Percentiles rank a stretch among this genome's conserved stretches.
Conservation (phyloP, 2,797 vertebrate genomes). For the Eurystomus glaucurus region DNA sequence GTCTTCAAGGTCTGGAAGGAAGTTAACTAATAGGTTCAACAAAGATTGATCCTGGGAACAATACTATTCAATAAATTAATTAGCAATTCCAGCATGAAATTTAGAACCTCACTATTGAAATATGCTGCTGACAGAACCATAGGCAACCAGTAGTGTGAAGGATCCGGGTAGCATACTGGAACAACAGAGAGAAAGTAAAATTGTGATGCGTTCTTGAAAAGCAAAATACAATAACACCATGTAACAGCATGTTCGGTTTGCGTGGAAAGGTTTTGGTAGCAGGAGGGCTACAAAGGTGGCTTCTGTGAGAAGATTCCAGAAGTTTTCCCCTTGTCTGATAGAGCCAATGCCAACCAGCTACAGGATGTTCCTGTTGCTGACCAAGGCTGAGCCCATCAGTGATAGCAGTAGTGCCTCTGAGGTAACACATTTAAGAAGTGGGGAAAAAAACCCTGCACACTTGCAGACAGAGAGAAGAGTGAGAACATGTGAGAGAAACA, state of each 20-base stretch:
- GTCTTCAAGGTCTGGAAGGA: background rate
- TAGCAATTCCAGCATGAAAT: background rate
- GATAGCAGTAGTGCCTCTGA: background rate
- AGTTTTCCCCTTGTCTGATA: background rate
- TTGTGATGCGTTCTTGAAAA: background rate
- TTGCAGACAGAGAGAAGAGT: background rate
- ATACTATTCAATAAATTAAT: background rate
- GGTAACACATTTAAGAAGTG: background rate
- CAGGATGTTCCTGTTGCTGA: too few relatives aligned
- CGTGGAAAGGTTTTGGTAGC: background rate
- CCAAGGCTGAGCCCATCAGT: background rate
- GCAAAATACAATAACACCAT: background rate
- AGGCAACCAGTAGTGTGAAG: background rate
- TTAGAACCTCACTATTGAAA: background rate
- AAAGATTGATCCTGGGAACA: background rate
- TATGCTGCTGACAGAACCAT: background rate
- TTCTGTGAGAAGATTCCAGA: background rate
- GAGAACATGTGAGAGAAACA: background rate
- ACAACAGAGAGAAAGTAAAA: background rate
- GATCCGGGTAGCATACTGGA: background rate
- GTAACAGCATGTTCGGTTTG: background rate
- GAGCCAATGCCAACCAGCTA: background rate
- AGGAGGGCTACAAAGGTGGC: background rate
- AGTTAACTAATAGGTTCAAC: background rate
- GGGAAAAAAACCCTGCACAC: background rate